Percentiles rank a stretch among this genome's conserved stretches.
Conservation (phyloP, 2,797 vertebrate species). For the Coendou prehensilis region DNA sequence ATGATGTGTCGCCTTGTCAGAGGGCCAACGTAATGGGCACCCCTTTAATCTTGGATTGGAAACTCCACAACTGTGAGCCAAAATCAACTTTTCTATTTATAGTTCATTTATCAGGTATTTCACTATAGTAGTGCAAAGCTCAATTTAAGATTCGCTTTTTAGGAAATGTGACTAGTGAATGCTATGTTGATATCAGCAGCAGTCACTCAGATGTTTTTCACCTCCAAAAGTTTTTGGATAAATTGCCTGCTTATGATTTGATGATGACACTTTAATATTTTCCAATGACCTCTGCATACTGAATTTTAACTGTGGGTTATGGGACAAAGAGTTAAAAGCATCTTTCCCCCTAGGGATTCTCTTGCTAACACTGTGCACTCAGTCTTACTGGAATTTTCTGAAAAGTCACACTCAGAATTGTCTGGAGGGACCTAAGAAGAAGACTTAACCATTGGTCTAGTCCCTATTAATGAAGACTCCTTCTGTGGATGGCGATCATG, state of each 20-base stretch:
- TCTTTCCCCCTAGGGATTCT: neutral
- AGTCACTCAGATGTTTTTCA: neutral
- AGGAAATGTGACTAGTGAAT: neutral
- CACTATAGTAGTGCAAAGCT: neutral
- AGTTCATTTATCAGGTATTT: neutral
- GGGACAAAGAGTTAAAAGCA: neutral
- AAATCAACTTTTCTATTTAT: neutral
- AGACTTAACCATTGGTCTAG: neutral
- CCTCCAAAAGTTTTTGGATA: neutral
- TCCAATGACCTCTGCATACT: neutral
- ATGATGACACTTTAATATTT: neutral
- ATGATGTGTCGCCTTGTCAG: neutral
- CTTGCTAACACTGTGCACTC: neutral
- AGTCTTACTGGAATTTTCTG: neutral
- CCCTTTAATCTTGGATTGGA: neutral
- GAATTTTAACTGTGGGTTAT: neutral
- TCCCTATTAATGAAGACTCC: neutral
- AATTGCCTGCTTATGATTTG: neutral
- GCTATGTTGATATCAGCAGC: neutral
- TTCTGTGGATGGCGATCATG: neutral
- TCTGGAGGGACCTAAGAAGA: neutral
- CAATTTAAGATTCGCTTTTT: neutral
- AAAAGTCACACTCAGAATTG: neutral
- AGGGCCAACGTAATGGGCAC: neutral
- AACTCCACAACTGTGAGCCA: neutral